Evolutionary conservation across 1,140 invertebrate species (phyloP).

Genomic region (Stenopsyche tienmushanensis): DNA sequence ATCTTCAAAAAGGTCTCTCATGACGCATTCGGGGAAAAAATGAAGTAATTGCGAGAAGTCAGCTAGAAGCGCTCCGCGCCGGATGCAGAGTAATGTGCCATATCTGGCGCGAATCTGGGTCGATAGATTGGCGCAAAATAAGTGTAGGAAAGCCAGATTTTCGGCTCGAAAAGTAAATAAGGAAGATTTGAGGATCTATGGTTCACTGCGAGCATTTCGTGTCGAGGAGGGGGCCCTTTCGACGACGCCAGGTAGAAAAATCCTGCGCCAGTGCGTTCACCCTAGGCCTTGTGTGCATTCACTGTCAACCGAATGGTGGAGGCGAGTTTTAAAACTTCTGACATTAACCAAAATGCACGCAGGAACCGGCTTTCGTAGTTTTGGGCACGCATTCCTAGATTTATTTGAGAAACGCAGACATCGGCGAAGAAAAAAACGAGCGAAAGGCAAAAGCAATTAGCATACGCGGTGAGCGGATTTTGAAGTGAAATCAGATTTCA

Average conservation of each 20-base stretch:
- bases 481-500: no score
- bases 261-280: constrained; percentile 29
- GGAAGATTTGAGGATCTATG: neutral
- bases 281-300: constrained; percentile 16
- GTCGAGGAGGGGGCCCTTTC: constrained; percentile 17
- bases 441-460: no score
- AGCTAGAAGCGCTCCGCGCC: no score
- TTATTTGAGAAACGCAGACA: no score
- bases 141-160: neutral
- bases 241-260: constrained; percentile 28
- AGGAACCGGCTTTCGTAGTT: neutral
- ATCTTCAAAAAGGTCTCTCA: no score
- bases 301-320: constrained; percentile 18
- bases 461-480: no score
- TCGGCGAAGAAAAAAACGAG: no score
- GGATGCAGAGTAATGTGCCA: neutral
- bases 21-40: no score
- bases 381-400: no score
- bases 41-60: no score
- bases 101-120: neutral
- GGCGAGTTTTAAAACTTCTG: no score
- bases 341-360: no score
- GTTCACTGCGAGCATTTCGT: neutral
- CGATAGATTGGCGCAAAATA: neutral
- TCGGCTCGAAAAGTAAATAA: neutral